Evolutionary conservation across 2,113 vertebrate genomes (phyloP), one percentile per base, ranked within the genome.

Genomic region (Brevimyrus niger): DNA sequence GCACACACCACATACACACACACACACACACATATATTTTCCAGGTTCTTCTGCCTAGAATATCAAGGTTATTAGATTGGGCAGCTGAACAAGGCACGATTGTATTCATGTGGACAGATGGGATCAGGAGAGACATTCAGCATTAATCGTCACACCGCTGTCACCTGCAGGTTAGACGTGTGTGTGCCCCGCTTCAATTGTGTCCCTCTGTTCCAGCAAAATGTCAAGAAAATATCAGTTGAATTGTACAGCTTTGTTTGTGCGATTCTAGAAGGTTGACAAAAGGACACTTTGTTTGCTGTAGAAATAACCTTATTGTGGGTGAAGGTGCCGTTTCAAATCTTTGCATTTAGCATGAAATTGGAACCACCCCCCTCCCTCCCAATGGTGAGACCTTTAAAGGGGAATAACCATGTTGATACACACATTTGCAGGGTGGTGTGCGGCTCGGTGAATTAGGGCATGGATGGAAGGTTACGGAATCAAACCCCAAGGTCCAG

Each of bases 181-280:
- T 35, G 47, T 21, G 85, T 8, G 15, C 4, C 23, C 50, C 0
- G 53, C 50, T 7, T 87, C 85, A 87, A 38, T 47, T 8, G 48
- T 53, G 48, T 31, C 48, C 50, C 85, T 53, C n/a, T 55, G 15
- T 87, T 53, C 50, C 85, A 87, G 27, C 27, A 87, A 53, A 87
- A 87, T 38, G 85, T 55, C 85, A 87, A 27, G 85, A 53, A 87
- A 87, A 87, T 87, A 86, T 86, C 83, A 87, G 48, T 38, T 27
- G 85, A 4, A 87, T 87, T 53, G 13, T 53, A 38, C 31, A 53
- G 13, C n/a, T 53, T 55, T 55, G 17, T 51, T 38, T 87, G 27
- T 9, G 44, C 27, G 85, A 87, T 38, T 87, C 50, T 53, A 55
- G 50, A 35, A 17, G 27, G 11, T 46, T 86, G 21, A 27, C 46